Percentiles rank a stretch among this genome's conserved stretches.
phyloP scores from a whole-genome alignment of 2,797 vertebrate species.

The Erpetoichthys calabaricus region DNA sequence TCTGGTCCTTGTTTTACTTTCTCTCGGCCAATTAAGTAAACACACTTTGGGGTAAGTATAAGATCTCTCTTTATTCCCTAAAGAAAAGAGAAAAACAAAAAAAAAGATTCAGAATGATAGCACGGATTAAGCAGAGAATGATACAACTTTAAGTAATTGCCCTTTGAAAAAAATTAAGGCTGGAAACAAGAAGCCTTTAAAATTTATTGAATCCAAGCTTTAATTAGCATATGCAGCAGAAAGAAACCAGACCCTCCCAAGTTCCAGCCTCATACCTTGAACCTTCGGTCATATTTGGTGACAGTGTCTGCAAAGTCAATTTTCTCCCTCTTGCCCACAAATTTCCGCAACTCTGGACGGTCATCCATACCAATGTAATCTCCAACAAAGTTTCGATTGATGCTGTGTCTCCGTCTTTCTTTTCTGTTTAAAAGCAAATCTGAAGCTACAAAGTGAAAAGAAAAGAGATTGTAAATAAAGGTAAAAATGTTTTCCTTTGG shows the following conservation, averaged over 20 bases:
- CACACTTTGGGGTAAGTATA: conserved; percentile 77
- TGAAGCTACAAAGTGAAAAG: conserved; percentile 53
- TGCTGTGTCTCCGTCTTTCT: conserved; percentile 84
- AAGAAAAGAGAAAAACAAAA: conserved; percentile 18
- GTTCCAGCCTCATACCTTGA: conserved; percentile 73
- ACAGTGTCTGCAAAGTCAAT: conserved; percentile 90
- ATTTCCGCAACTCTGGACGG: conserved; percentile 80
- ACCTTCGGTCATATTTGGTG: conserved; percentile 84
- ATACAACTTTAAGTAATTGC: not conserved
- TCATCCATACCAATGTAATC: conserved; percentile 96
- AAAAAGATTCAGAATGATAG: not conserved
- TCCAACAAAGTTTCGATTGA: conserved; percentile 93
- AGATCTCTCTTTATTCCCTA: conserved; percentile 86
- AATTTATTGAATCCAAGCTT: too few species aligned
- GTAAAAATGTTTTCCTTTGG: too few species aligned
- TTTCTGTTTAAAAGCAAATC: conserved; percentile 89
- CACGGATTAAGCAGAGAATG: not conserved
- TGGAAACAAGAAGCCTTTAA: not conserved
- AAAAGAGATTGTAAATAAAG: too few species aligned
- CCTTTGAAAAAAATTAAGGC: not conserved
- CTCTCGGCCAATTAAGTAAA: conserved; percentile 88
- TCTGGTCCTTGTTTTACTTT: conserved; percentile 91
- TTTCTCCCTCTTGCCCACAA: conserved; percentile 87
- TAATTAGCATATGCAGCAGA: not conserved
- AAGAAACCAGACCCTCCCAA: not conserved